Base-by-base conservation (phyloP, 2,797 vertebrate species). In the Cyprinella venusta region DNA sequence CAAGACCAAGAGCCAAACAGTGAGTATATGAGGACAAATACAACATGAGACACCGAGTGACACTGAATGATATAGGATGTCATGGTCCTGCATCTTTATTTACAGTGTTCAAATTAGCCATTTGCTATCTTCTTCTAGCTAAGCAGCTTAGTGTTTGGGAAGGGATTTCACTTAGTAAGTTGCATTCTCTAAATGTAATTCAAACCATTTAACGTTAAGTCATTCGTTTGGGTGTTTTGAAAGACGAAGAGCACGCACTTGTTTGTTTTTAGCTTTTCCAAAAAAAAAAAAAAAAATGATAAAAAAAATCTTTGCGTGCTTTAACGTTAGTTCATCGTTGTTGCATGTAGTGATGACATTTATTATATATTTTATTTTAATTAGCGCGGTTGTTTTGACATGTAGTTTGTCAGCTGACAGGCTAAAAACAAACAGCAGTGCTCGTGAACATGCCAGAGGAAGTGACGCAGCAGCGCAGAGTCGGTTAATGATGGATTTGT, bases 1-100 rank as follows among this genome's bases (percentile, higher is more conserved):
- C 95, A 97, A 96, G 95, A 96, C 97, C 92, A 96, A 96, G 92
- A 97, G 96, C 93, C 96, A 95, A 92, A 90, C 97, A 94, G 97
- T 98, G 87, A 97, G 85, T 84, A 82, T 88, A 88, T 89, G 89
- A 67, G 36, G 65, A 54, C 21, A 50, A 36, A 24, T 19, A 75
- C 40, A 70, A 15, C 38, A 26, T 18, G 8, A 18, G 9, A 18
- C 36, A 24, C 36, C n/a, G 42, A 30, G 18, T 19, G 18, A 50
- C 59, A 4, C 15, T 18, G 21, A 52, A 54, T 9, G 21, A 64
- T 1, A 64, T 1, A 12, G 15, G 26, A 2, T 24, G 13, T 38
- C 68, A 19, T 40, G 54, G 54, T 72, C 9, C 24, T 56, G 79
- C 68, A 63, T 33, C 12, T 64, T 48, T 74, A 74, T 81, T 64